phyloP scores from a whole-genome alignment of 2,888 invertebrate genomes.

The Gastrophysa polygoni region DNA sequence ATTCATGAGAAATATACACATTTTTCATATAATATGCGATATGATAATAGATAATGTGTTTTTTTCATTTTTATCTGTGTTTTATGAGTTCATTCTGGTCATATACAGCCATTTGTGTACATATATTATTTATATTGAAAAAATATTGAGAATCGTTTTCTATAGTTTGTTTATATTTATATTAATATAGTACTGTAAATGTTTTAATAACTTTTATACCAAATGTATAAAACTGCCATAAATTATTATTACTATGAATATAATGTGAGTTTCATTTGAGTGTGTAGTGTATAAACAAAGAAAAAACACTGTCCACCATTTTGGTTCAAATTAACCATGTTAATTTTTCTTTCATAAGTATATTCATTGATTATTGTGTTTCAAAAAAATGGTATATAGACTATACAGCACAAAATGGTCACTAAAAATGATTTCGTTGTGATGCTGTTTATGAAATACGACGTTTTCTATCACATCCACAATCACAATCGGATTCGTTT shows the following conservation, averaged over 20 bases:
- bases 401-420: too few species aligned
- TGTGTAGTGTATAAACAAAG: too few species aligned
- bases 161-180: conserved; percentile 52
- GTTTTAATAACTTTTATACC: conserved; percentile 56
- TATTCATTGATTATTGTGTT: too few species aligned
- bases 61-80: conserved; percentile 49
- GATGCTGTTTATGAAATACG: too few species aligned
- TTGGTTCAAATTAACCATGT: too few species aligned
- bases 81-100: conserved; percentile 58
- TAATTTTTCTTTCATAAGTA: too few species aligned
- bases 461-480: conserved; percentile 4
- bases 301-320: too few species aligned
- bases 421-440: too few species aligned
- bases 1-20: conserved; percentile 39
- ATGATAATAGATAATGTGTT: conserved; percentile 33
- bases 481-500: conserved; percentile 7
- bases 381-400: too few species aligned
- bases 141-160: conserved; percentile 42
- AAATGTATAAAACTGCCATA: conserved; percentile 50
- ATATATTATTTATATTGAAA: conserved; percentile 55
- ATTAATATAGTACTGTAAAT: conserved; percentile 47
- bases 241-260: conserved; percentile 41
- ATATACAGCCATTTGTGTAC: conserved; percentile 53
- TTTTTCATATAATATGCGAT: conserved; percentile 18
- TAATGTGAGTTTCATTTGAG: neutral